These are phyloP conservation scores for Smutsia temminckii DNA, from an alignment of 2,797 vertebrate genomes.

Conservation along the genomic window DNA sequence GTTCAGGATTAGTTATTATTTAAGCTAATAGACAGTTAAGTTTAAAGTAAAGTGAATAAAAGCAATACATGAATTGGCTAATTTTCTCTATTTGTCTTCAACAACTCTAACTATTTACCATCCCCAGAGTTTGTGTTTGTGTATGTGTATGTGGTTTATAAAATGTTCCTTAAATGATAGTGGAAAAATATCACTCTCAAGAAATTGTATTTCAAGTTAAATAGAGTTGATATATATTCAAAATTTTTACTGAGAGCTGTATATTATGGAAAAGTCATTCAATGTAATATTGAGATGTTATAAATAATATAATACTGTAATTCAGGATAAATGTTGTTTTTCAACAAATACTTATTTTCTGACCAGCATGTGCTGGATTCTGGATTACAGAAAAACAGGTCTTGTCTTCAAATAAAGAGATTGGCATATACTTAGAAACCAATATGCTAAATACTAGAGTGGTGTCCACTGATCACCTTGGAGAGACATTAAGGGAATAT, in stretches of 20 bases:
- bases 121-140: not conserved
- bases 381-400: not conserved
- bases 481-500: not conserved
- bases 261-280: not conserved
- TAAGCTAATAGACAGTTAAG: not conserved
- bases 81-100: not conserved
- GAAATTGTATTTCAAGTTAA: not conserved
- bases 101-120: not conserved
- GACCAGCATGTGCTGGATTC: not conserved
- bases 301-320: not conserved
- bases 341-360: not conserved
- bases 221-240: not conserved
- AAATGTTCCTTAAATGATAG: not conserved
- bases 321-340: conserved; percentile 5
- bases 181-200: not conserved
- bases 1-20: not conserved
- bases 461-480: not conserved
- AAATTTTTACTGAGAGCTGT: not conserved
- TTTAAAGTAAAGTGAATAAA: conserved; percentile 20
- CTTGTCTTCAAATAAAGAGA: not conserved
- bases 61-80: not conserved
- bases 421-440: not conserved
- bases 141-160: not conserved
- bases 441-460: not conserved
- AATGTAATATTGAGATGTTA: not conserved